Conservation (phyloP, 2,113 vertebrate species). For the Serilophus lunatus region DNA sequence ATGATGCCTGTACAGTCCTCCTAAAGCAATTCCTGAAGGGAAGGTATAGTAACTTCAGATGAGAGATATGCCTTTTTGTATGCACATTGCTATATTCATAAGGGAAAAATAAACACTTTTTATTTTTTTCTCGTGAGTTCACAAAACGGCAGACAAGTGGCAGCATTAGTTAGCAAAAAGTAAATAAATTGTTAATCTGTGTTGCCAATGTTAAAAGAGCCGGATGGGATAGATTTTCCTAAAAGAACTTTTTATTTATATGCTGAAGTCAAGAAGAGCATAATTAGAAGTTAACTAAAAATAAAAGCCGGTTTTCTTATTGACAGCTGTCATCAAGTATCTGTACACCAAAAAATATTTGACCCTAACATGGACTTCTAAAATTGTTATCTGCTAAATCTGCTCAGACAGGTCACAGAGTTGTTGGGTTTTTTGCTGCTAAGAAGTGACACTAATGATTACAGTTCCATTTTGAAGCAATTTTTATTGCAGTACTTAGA, state of each 20-base stretch:
- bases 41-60: not conserved
- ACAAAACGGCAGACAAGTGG: not conserved
- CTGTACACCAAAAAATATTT: not conserved
- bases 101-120: not conserved
- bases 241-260: not conserved
- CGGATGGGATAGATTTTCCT: conserved; percentile 1
- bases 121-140: not conserved
- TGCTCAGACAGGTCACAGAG: not conserved
- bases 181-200: not conserved
- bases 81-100: not conserved
- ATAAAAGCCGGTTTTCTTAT: not conserved
- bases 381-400: conserved; percentile 5
- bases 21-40: not conserved
- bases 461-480: not conserved
- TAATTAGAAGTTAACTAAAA: conserved; percentile 9
- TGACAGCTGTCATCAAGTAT: conserved; percentile 2
- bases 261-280: not conserved
- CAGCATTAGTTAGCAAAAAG: not conserved
- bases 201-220: not conserved
- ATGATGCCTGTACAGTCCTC: not conserved
- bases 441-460: not conserved
- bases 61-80: not conserved
- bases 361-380: not conserved
- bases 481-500: conserved; percentile 10
- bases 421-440: not conserved